Base-by-base conservation (phyloP, 2,797 vertebrate genomes). In the Dryobates pubescens region DNA sequence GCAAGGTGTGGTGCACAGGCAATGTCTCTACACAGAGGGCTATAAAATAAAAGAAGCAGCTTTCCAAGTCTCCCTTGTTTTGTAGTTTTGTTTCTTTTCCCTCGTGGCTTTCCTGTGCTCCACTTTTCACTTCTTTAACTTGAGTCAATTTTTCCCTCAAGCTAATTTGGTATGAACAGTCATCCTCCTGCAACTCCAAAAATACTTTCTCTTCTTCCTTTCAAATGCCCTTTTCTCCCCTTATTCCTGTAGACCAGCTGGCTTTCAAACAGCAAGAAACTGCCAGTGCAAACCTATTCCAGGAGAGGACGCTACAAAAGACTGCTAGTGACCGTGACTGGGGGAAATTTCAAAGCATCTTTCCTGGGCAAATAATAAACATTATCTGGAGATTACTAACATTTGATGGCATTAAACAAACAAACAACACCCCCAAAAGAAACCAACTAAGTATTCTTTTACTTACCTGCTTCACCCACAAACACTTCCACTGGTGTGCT, bases 401-500 rank as follows among this genome's bases (percentile, higher is more conserved):
- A 78, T 16, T n/a, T 18, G 16, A 2, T 51, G 22, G 32, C 38
- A 38, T 62, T 9, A 6, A 51, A 38, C 38, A 12, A 38, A 38
- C 38, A 13, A 38, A 38, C 38, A 13, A 13, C 10, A 38, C 38
- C 10, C 11, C 38, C 36, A 6, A 57, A 56, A 65, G 69, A 36
- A 26, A 67, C 8, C 6, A 49, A 34, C 4, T 43, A 1, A 36
- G 81, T 86, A 81, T 85, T 15, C 59, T 71, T 82, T 75, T 41
- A 71, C 98, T 91, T 93, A 99, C 99, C 99, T 73, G 99, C 99
- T 96, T 99, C 99, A 13, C 99, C 99, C 3, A 99, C 99, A 74
- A 98, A 99, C 90, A 99, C 99, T 96, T 99, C 98, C 15, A 98
- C 98, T 0, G 99, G 98, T 1, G 92, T 38, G 9, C 99, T 99